Conservation (phyloP, 2,888 invertebrate species). For the Temnothorax unifasciatus region DNA sequence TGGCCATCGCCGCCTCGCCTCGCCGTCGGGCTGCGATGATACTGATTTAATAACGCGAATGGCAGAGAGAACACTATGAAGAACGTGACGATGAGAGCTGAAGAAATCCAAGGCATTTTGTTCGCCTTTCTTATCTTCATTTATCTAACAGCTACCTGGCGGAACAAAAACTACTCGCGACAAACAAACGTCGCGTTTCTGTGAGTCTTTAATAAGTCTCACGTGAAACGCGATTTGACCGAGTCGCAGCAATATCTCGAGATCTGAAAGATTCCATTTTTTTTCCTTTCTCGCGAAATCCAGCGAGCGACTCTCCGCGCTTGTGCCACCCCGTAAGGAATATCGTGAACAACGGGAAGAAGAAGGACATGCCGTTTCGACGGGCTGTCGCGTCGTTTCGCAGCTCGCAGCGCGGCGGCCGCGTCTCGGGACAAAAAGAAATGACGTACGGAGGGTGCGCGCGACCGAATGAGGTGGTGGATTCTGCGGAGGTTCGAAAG, state of each 20-base stretch:
- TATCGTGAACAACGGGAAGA: not conserved
- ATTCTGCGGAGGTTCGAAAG: constrained; percentile 46
- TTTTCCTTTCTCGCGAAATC: not conserved
- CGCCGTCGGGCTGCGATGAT: constrained; percentile 14
- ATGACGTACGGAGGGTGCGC: constrained; percentile 38
- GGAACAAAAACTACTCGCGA: not conserved
- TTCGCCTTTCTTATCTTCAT: constrained; percentile 17
- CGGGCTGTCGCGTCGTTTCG: constrained; percentile 26
- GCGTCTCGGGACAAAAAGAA: constrained; percentile 36
- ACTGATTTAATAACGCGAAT: constrained; percentile 62
- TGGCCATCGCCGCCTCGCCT: not conserved
- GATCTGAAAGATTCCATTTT: not conserved
- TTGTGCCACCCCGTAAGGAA: not conserved
- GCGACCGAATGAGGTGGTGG: constrained; percentile 24
- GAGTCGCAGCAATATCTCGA: not conserved
- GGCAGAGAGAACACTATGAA: constrained; percentile 20
- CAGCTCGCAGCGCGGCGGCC: not conserved
- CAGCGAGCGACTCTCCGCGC: not conserved
- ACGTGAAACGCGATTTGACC: not conserved
- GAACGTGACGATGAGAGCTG: constrained; percentile 35
- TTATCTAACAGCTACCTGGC: constrained; percentile 31
- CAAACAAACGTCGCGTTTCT: not conserved
- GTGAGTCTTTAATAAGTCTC: constrained; percentile 3
- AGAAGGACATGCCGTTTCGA: constrained; percentile 36
- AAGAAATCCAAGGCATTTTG: constrained; percentile 38